phyloP scores from a whole-genome alignment of 2,797 vertebrate genomes.

The Anabacerthia variegaticeps region DNA sequence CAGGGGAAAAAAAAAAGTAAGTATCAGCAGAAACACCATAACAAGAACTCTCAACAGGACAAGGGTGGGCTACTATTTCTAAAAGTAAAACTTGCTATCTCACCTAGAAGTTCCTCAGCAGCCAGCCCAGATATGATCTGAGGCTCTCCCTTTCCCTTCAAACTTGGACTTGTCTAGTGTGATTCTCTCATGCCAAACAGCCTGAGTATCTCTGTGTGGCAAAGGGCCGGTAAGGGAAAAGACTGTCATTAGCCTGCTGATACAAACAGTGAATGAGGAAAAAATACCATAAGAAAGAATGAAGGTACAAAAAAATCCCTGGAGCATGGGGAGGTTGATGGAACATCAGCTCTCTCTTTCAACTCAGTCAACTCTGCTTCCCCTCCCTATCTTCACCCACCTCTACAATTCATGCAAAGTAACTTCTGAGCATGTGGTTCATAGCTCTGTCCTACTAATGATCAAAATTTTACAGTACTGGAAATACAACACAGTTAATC shows the following conservation, averaged over 20 bases:
- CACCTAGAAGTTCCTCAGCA: neutral
- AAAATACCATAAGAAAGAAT: neutral
- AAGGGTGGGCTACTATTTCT: neutral
- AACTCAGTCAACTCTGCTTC: neutral
- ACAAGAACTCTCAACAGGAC: neutral
- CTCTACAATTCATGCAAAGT: neutral
- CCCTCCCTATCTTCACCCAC: neutral
- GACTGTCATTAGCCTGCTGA: neutral
- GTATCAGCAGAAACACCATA: neutral
- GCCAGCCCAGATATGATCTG: neutral
- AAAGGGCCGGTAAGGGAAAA: neutral
- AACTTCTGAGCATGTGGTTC: neutral
- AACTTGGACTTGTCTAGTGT: neutral
- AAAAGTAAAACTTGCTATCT: neutral
- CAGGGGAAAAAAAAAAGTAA: neutral
- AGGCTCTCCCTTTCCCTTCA: neutral
- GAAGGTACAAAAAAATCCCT: neutral
- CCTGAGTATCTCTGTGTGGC: neutral
- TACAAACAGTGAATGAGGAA: neutral
- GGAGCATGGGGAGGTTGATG: neutral
- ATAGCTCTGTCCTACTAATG: neutral
- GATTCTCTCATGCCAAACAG: neutral
- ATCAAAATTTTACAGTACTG: neutral
- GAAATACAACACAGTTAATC: neutral
- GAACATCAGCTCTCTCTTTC: neutral